A percentile compares a stretch with the other conserved stretches of the same genome.
Evolutionary conservation across 1,140 invertebrate genomes (phyloP).

Genomic region (Phymastichus coffea): DNA sequence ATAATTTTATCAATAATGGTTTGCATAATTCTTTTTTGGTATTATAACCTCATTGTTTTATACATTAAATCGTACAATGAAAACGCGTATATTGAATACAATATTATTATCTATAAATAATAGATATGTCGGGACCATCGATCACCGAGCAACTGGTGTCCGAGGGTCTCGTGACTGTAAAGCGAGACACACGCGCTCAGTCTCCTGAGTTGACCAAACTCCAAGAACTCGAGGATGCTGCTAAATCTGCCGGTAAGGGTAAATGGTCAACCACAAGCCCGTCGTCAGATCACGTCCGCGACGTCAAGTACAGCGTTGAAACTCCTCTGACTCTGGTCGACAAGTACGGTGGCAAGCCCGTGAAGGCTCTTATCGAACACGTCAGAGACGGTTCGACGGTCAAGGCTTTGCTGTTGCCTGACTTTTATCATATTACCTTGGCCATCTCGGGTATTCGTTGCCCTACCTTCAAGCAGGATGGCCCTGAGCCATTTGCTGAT

Average conservation of each 20-base stretch:
- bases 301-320: conserved; percentile 86
- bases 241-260: conserved; percentile 84
- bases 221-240: conserved; percentile 86
- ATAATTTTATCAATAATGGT: no score
- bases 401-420: conserved; percentile 83
- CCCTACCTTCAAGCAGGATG: conserved; percentile 68
- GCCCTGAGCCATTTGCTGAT: conserved; percentile 71
- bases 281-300: conserved; percentile 69
- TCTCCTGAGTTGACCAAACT: conserved; percentile 68
- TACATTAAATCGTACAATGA: no score
- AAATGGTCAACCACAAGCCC: conserved; percentile 67
- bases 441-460: conserved; percentile 93
- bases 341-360: conserved; percentile 73
- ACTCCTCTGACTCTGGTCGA: conserved; percentile 82
- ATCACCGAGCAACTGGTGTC: conserved; percentile 82
- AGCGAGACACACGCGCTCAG: conserved; percentile 70
- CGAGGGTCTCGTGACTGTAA: conserved; percentile 85
- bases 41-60: no score
- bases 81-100: background rate
- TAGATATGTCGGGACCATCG: conserved; percentile 69
- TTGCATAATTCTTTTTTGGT: no score
- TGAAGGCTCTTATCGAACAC: conserved; percentile 90
- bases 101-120: background rate
- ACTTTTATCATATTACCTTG: conserved; percentile 86
- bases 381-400: conserved; percentile 96